These are phyloP conservation scores for Acrobasis suavella DNA, from an alignment of 2,888 invertebrate species.

Conservation along the genomic window DNA sequence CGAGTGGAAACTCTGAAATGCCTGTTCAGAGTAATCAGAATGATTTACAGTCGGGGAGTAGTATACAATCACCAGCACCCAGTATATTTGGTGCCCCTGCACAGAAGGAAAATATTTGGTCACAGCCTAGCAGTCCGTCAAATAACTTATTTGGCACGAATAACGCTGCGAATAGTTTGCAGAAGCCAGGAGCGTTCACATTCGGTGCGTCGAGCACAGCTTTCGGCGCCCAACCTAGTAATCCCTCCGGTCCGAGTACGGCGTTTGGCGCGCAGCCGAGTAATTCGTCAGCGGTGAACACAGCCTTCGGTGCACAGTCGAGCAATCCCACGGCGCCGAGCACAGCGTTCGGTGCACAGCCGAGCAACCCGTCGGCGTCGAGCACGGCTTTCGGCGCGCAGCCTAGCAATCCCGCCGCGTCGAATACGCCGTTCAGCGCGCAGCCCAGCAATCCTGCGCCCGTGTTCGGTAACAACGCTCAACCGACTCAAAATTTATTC, in stretches of 20 bases:
- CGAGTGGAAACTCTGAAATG: conserved; percentile 27
- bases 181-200: conserved; percentile 52
- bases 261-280: conserved; percentile 38
- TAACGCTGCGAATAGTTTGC: conserved; percentile 40
- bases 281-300: conserved; percentile 40
- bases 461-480: conserved; percentile 45
- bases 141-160: conserved; percentile 50
- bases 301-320: conserved; percentile 40
- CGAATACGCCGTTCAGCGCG: conserved; percentile 44
- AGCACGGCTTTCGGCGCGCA: conserved; percentile 41
- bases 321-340: conserved; percentile 35
- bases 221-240: conserved; percentile 38
- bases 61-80: conserved; percentile 27
- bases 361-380: conserved; percentile 32
- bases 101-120: conserved; percentile 60
- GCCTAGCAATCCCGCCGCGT: conserved; percentile 35
- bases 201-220: conserved; percentile 53
- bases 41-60: conserved; percentile 34
- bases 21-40: conserved; percentile 13
- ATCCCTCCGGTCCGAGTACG: conserved; percentile 27
- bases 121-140: conserved; percentile 38
- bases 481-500: conserved; percentile 50
- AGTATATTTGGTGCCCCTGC: conserved; percentile 46
- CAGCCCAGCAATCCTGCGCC: conserved; percentile 36
- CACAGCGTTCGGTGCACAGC: conserved; percentile 41